Conservation (phyloP, 2,888 invertebrate species). For the Dicyrtomina minuta region DNA sequence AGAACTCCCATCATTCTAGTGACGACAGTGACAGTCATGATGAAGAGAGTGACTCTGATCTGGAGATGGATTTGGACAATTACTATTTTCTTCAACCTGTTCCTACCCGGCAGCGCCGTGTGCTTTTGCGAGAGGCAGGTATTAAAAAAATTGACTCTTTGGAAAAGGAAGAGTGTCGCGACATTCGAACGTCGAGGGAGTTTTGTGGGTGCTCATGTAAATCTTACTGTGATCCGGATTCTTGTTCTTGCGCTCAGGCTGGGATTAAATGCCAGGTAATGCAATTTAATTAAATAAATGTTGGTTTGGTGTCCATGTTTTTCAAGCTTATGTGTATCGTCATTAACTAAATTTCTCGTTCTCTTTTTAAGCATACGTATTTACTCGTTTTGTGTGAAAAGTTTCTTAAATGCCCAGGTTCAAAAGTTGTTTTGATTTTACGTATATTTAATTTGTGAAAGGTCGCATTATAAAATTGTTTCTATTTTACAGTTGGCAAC, state of each 20-base stretch:
- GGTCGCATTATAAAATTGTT: too few species aligned
- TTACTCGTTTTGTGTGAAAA: too few species aligned
- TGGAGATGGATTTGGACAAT: slow-evolving; percentile 83
- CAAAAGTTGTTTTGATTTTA: too few species aligned
- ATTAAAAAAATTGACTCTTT: slow-evolving; percentile 87
- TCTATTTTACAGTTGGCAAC: too few species aligned
- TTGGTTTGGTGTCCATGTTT: too few species aligned
- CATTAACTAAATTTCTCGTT: too few species aligned
- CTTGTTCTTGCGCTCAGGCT: slow-evolving; percentile 88
- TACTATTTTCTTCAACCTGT: slow-evolving; percentile 89
- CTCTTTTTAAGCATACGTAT: too few species aligned
- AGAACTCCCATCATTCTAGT: slow-evolving; percentile 57
- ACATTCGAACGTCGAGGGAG: slow-evolving; percentile 86
- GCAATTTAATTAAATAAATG: too few species aligned
- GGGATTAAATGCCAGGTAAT: slow-evolving; percentile 90
- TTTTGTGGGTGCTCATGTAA: slow-evolving; percentile 92
- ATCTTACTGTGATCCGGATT: slow-evolving; percentile 91
- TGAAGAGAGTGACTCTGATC: slow-evolving; percentile 61
- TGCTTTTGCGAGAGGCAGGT: slow-evolving; percentile 85
- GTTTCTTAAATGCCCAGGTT: too few species aligned
- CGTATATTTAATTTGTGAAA: too few species aligned
- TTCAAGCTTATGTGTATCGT: too few species aligned
- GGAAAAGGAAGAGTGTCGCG: slow-evolving; percentile 92
- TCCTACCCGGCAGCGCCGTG: slow-evolving; percentile 84
- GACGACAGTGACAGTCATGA: slow-evolving; percentile 79